phyloP scores from a whole-genome alignment of 2,797 vertebrate species.

The Coracias cyanogaster region DNA sequence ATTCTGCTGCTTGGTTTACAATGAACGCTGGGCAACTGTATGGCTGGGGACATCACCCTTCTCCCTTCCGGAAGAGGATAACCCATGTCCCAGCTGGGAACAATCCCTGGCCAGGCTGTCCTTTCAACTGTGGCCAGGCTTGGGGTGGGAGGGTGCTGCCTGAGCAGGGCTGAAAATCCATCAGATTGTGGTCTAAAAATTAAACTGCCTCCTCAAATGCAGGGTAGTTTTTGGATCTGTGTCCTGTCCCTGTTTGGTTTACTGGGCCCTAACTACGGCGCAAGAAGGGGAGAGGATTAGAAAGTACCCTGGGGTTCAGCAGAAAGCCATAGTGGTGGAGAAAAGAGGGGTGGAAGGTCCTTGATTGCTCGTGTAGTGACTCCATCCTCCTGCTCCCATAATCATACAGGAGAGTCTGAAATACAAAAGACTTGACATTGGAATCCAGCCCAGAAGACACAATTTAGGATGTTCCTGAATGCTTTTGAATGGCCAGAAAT shows the following conservation, averaged over 20 bases:
- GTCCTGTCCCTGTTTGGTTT: neutral
- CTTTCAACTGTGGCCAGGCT: neutral
- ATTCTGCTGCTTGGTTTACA: neutral
- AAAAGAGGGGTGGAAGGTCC: neutral
- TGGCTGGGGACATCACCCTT: neutral
- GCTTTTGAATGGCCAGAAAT: slow-evolving; percentile 35
- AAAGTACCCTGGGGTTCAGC: neutral
- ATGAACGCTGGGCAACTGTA: neutral
- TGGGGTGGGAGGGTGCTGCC: neutral
- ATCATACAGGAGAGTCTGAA: neutral
- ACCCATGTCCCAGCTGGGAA: neutral
- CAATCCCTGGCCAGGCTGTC: neutral
- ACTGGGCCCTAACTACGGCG: neutral
- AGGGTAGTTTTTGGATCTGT: neutral
- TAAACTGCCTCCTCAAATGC: neutral
- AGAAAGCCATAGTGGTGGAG: neutral
- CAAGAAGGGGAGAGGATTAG: neutral
- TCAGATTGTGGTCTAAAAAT: neutral
- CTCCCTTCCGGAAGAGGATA: neutral
- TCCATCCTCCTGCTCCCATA: neutral
- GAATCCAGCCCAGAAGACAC: slow-evolving; percentile 25
- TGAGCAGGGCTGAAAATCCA: neutral
- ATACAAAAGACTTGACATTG: neutral
- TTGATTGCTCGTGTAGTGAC: neutral
- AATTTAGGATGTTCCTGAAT: slow-evolving; percentile 10